phyloP scores from a whole-genome alignment of 2,797 vertebrate species.

The Harpagifer antarcticus region DNA sequence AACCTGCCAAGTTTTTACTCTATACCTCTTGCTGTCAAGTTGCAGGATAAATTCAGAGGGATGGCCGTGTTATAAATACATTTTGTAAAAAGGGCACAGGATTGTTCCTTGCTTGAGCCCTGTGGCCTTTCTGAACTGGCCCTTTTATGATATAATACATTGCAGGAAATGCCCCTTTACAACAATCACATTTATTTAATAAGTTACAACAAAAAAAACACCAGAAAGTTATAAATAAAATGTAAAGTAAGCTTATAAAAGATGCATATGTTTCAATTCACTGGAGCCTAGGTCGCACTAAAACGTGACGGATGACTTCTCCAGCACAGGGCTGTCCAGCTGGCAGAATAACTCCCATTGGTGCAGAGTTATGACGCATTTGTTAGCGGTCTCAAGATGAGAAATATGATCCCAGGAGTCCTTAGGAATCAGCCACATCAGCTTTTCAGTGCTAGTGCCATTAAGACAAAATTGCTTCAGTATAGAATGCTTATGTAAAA shows the following conservation, averaged over 20 bases:
- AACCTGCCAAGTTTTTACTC: slow-evolving; percentile 7
- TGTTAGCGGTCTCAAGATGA: slow-evolving; percentile 19
- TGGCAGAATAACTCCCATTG: slow-evolving; percentile 3
- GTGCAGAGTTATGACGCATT: slow-evolving; percentile 25
- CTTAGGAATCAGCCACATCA: slow-evolving; percentile 46
- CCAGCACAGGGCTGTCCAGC: slow-evolving; percentile 23
- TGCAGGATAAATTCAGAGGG: not conserved
- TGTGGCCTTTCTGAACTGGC: not conserved
- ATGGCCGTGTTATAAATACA: slow-evolving; percentile 4
- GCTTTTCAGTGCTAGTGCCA: slow-evolving; percentile 11
- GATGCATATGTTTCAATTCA: not conserved
- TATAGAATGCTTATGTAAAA: slow-evolving; percentile 1
- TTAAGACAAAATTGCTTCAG: slow-evolving; percentile 29
- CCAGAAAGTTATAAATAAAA: not conserved
- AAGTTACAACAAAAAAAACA: not conserved
- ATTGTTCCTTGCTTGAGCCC: not conserved
- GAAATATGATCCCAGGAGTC: slow-evolving; percentile 39
- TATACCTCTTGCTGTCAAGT: not conserved
- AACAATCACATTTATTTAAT: not conserved
- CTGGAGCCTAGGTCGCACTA: not conserved
- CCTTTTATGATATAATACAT: not conserved
- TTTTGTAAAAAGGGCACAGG: not conserved
- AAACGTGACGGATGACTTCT: not conserved
- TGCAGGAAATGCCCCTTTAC: not conserved
- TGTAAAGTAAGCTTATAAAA: not conserved